Base-by-base conservation (phyloP, 1,140 invertebrate genomes). In the Neoseiulus cucumeris region DNA sequence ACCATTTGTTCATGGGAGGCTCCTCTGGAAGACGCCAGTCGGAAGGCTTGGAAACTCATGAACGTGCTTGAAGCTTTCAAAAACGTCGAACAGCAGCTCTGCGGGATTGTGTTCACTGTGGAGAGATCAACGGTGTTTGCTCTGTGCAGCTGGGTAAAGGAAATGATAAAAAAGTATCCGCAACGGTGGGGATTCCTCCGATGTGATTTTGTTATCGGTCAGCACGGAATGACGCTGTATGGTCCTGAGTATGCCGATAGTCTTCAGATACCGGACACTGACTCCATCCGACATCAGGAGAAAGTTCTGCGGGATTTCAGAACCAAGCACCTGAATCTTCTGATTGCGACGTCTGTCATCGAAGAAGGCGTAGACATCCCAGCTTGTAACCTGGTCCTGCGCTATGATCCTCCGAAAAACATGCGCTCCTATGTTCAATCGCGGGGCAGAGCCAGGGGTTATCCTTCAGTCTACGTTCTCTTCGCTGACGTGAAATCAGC, bases 251-350 rank as follows among this genome's bases (percentile, higher is more conserved):
- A 59, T 20, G 22, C 14, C 51, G 51, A 59, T 1, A 33, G 51
- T 25, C 14, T 25, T 9, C 51, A 59, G 22, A 14, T 59, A 14
- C 86, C 89, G 73, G 80, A 82, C 7, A 84, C 87, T 74, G 74
- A 80, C 22, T 85, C 89, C 72, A 82, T 87, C 69, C 82, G 82
- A 68, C 82, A 83, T 64, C 88, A 93, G 73, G 90, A 93, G 73
- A 88, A 93, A 70, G 87, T 91, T 17, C 74, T 96, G 2, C 68
- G 72, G 14, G 85, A 84, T 68, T 98, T 97, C 76, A 81, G 92
- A n/a, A 87, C 87, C 76, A 84, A 88, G 69, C 89, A 94, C 72
- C 87, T 91, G 70, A 98, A 98, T 78, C 77, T 97, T 14, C 79
- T 98, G 29, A 82, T 97, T 59, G 84, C 89, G 1, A 88, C 86